Evolutionary conservation across 23 tunicate genomes (phyloP).

Genomic region (Ascidia mentula): DNA sequence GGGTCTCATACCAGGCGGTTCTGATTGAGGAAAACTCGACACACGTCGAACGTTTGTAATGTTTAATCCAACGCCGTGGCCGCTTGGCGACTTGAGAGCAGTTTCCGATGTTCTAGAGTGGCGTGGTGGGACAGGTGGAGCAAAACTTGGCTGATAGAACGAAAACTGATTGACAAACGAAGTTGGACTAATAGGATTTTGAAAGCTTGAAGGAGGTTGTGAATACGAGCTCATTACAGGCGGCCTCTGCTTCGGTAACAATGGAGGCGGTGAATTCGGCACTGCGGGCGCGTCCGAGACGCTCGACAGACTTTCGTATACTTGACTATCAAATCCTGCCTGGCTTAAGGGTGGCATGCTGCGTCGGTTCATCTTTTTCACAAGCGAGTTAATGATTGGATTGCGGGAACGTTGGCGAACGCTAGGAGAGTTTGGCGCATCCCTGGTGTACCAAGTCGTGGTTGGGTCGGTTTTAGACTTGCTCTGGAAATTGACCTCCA

Average conservation of each 20-base stretch:
- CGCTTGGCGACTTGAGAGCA: background rate
- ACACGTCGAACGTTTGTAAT: constrained; percentile 34
- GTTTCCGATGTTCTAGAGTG: background rate
- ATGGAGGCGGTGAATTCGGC: background rate
- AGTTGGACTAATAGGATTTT: background rate
- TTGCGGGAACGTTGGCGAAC: background rate
- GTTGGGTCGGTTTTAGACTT: background rate
- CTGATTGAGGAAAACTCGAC: constrained; percentile 34
- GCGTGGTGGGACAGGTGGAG: background rate
- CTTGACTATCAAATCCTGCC: background rate
- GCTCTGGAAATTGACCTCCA: background rate
- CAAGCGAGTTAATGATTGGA: constrained; percentile 3
- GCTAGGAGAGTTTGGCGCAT: background rate
- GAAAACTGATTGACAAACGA: background rate
- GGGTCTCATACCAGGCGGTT: background rate
- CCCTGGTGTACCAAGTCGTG: background rate
- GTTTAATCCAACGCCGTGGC: background rate
- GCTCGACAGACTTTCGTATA: background rate
- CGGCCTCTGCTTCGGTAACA: background rate
- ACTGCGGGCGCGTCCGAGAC: background rate
- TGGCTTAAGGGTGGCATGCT: constrained; percentile 33
- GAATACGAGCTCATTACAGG: background rate
- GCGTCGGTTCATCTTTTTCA: constrained; percentile 44
- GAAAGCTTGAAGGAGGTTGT: background rate
- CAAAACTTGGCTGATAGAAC: background rate